Percentiles rank a stretch among this genome's conserved stretches.
These are phyloP conservation scores for Therioaphis trifolii DNA, from an alignment of 2,888 invertebrate species.

Conservation along the genomic window DNA sequence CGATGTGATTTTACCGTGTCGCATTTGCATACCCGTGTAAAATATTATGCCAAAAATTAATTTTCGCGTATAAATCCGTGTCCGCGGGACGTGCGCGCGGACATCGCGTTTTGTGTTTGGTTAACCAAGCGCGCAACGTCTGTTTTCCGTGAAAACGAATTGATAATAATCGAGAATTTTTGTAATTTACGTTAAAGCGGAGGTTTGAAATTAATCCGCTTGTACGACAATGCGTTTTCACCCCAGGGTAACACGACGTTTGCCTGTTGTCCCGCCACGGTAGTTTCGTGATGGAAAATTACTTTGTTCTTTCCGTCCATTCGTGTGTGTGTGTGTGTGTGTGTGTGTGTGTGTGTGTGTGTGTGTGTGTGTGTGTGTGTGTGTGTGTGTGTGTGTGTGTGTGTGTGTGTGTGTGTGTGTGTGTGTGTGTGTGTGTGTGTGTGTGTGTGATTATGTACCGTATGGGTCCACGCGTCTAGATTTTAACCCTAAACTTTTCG, in stretches of 20 bases:
- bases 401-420: too few relatives aligned
- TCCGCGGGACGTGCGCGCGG: neutral
- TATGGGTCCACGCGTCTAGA: neutral
- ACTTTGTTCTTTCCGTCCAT: too few relatives aligned
- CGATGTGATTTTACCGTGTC: neutral
- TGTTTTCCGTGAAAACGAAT: neutral
- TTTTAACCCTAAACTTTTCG: slow-evolving; percentile 22
- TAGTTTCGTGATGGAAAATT: neutral
- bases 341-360: too few relatives aligned
- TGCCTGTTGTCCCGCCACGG: neutral
- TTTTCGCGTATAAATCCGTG: neutral
- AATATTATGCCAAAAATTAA: slow-evolving; percentile 17
- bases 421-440: too few relatives aligned
- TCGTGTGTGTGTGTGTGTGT: too few relatives aligned
- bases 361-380: too few relatives aligned
- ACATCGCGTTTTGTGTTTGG: too few relatives aligned
- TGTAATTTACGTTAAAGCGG: neutral
- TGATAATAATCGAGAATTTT: slow-evolving; percentile 4
- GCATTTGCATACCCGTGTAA: slow-evolving; percentile 27
- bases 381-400: too few relatives aligned
- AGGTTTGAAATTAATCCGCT: neutral
- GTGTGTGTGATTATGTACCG: neutral
- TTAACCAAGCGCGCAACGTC: neutral
- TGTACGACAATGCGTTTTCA: neutral
- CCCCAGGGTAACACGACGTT: neutral